phyloP scores from a whole-genome alignment of 2,888 invertebrate species.

The Rosalia funebris region DNA sequence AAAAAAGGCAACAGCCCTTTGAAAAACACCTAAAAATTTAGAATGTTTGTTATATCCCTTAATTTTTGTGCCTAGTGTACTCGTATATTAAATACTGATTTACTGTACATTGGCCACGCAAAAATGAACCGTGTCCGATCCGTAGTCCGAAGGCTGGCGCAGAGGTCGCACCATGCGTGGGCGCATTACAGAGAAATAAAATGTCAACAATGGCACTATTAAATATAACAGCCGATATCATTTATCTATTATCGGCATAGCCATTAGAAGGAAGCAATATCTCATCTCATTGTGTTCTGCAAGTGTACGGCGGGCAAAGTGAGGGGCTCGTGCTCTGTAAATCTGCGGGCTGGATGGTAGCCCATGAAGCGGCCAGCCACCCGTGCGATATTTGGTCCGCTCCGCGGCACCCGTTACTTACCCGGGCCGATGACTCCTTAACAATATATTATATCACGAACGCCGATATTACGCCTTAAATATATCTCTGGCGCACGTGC shows the following conservation, averaged over 20 bases:
- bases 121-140: too few relatives aligned
- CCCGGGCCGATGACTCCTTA: slow-evolving; percentile 61
- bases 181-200: slow-evolving; percentile 27
- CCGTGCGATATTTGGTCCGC: slow-evolving; percentile 62
- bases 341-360: slow-evolving; percentile 52
- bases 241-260: slow-evolving; percentile 41
- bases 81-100: too few relatives aligned
- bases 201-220: slow-evolving; percentile 43
- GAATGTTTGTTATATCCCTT: too few relatives aligned
- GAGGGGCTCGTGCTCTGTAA: slow-evolving; percentile 58
- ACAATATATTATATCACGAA: slow-evolving; percentile 55
- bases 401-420: slow-evolving; percentile 61
- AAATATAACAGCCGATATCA: slow-evolving; percentile 40
- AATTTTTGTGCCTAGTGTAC: too few relatives aligned
- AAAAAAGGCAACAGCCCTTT: too few relatives aligned
- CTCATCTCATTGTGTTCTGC: slow-evolving; percentile 52
- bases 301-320: slow-evolving; percentile 37
- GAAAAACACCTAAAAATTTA: too few relatives aligned
- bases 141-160: too few relatives aligned
- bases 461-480: slow-evolving; percentile 28
- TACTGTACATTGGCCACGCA: too few relatives aligned
- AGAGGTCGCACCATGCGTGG: too few relatives aligned
- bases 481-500: slow-evolving; percentile 22
- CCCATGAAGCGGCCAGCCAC: slow-evolving; percentile 58
- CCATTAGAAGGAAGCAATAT: slow-evolving; percentile 47